Evolutionary conservation across 2,797 vertebrate genomes (phyloP), one percentile per base, ranked within the genome.

Genomic region (Chelidonichthys spinosus): DNA sequence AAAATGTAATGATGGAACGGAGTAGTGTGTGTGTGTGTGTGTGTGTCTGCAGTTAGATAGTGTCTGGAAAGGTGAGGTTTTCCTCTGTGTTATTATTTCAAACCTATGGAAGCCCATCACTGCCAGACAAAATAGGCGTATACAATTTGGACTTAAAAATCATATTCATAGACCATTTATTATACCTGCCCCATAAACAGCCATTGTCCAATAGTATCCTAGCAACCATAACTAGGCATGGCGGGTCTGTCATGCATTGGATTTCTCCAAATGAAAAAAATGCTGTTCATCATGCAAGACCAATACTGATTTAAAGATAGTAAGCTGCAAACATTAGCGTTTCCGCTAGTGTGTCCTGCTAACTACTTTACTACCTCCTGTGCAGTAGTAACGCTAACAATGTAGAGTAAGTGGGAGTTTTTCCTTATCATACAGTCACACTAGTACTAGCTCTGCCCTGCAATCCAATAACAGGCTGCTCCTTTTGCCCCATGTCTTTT

Each of bases 1-100:
- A 83, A 82, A 84, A 86, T 66, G 64, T 81, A 69, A 77, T 66
- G 69, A 78, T 40, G 36, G 63, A 83, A 43, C 6, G 13, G 53
- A 77, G 61, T 7, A 42, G 5, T 11, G 50, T 52, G 50, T 33
- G 4, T 63, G 44, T 63, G 39, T 62, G 25, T 61, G 39, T 40
- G 39, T 40, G 39, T 40, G 39, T 40, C 8, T 10, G 40, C 11
- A 25, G 25, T 4, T 35, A 35, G 18, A 56, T 5, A 40, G 4
- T 33, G 59, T 67, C 33, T 58, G 40, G 25, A n/a, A 11, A 35
- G 44, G 7, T 13, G 32, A 61, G 1, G 7, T 11, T 36, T 36
- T 54, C 33, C 33, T 36, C 43, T 35, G 15, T 33, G 14, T 66
- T 52, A 25, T 62, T 61, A 58, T 35, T 53, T 37, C 0, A 39